Base-by-base conservation (phyloP, 2,797 vertebrate species). In the Triplophysa bombifrons region DNA sequence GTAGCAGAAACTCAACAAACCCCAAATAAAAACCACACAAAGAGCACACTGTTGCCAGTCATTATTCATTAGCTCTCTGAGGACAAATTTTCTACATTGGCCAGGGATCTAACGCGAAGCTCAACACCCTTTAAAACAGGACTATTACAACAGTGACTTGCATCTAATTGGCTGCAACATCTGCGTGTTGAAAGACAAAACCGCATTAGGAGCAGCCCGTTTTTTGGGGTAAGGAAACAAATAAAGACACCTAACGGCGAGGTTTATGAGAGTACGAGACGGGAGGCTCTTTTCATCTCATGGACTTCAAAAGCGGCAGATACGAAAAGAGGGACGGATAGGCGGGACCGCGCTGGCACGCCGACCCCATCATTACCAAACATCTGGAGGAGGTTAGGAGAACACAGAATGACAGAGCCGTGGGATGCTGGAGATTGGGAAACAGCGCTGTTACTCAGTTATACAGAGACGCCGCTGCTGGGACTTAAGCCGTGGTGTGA, bases 351-450 rank as follows among this genome's bases (percentile, higher is more conserved):
- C 83, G 81, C 87, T 89, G 90, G 92, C 85, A 87, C 84, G 5
- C 83, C 69, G 88, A 85, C 77, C 88, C 89, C 80, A 75, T 90
- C 86, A 90, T 93, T 91, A 89, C 71, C 74, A 83, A 88, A 93
- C 92, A 93, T 94, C 93, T 93, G 93, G 91, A 89, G 88, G 81
- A 88, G 88, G 84, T 93, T 91, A 91, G 87, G 74, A 82, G 85
- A 81, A 84, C 87, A 89, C 69, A 77, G 69, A 80, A 75, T 84
- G 83, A 91, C 88, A 72, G 88, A 91, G 88, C 87, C 82, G 11
- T 85, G 89, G 90, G 90, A 91, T 85, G 87, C 84, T 87, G 84
- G 72, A 80, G 88, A 85, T 87, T 88, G 86, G 81, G 89, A 91
- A 92, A 91, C 84, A 85, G 76, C 83, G 83, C 27, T 78, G 46